A percentile compares a stretch with the other conserved stretches of the same genome.
phyloP scores from a whole-genome alignment of 2,888 invertebrate genomes.

The Papilio gigon region DNA sequence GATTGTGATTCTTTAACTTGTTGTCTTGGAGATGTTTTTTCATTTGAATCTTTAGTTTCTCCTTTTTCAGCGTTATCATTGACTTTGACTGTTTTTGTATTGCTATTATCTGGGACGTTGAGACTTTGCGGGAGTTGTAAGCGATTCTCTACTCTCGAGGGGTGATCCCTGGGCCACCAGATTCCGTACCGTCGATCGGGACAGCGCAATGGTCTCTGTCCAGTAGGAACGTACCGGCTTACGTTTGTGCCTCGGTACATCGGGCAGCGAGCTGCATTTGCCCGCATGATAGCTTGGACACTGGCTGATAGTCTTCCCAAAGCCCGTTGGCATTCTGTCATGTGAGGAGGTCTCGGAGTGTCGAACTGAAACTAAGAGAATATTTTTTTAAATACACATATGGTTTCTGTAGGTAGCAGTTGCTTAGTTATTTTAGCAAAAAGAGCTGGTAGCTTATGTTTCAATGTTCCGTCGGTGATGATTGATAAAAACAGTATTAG shows the following conservation, averaged over 20 bases:
- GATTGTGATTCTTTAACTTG: constrained; percentile 41
- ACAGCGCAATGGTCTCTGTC: constrained; percentile 64
- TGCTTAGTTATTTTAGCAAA: no score
- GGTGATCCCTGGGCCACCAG: constrained; percentile 72
- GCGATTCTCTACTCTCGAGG: constrained; percentile 59
- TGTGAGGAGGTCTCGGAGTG: constrained; percentile 65
- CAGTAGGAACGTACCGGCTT: constrained; percentile 72
- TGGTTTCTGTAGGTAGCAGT: neutral
- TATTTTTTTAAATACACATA: neutral
- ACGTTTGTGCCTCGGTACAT: constrained; percentile 74
- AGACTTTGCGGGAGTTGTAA: constrained; percentile 46
- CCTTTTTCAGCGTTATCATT: constrained; percentile 47
- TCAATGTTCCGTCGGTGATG: no score
- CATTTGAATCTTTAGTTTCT: constrained; percentile 45
- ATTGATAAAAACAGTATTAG: no score
- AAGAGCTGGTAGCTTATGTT: no score
- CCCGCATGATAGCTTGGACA: constrained; percentile 70
- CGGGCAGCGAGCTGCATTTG: constrained; percentile 65
- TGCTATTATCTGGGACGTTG: constrained; percentile 48
- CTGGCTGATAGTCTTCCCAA: constrained; percentile 70
- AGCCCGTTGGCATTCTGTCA: constrained; percentile 66
- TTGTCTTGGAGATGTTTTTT: constrained; percentile 32
- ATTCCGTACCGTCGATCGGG: constrained; percentile 66
- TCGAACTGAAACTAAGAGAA: constrained; percentile 71
- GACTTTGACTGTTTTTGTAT: constrained; percentile 44